Evolutionary conservation across 1,140 invertebrate genomes (phyloP), one percentile per base, ranked within the genome.

Genomic region (Drosophila azteca): DNA sequence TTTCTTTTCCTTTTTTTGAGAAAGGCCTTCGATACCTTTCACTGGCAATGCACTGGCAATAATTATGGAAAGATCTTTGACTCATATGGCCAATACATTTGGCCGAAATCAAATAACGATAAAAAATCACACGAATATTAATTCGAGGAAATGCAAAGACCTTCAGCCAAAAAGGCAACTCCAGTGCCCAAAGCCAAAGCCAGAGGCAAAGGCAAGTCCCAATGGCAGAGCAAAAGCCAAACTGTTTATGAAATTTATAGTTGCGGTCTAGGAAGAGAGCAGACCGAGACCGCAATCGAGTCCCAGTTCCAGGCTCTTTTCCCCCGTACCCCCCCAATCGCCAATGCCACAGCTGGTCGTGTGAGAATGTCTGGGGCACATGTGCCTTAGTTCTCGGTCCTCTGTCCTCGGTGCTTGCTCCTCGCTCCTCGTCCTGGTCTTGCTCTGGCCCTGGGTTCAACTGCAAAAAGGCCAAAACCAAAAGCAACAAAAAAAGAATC

Each of bases 81-180:
- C 58, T 58, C 41, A 44, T 20, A 69, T 41, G 54, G 31, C 22
- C 39, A 71, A 69, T 77, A 83, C 71, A 76, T 84, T 81, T 79
- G 77, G 70, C 48, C 60, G 80, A 84, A 84, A 85, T 84, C 84
- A 87, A 88, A 88, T 80, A 87, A 73, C 88, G 83, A 90, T 90
- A 90, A 90, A 85, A 90, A 88, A 90, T 88, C 88, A 84, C 79
- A 90, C 88, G 83, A 90, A 88, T 88, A 81, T 81, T 90, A 83
- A 88, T 90, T 90, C 88, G 77, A 43, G 72, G 87, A 90, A 90
- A 71, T 76, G 63, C 77, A 68, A 75, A 89, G 84, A 79, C 84
- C 84, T 84, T 89, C 63, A 53, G 45, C 44, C 64, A 57, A 44
- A 39, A 52, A 62, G 43, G 51, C 75, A 70, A 13, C 35, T 39